Conservation (phyloP, 23 tunicate species). For the Trididemnum nubilum region DNA sequence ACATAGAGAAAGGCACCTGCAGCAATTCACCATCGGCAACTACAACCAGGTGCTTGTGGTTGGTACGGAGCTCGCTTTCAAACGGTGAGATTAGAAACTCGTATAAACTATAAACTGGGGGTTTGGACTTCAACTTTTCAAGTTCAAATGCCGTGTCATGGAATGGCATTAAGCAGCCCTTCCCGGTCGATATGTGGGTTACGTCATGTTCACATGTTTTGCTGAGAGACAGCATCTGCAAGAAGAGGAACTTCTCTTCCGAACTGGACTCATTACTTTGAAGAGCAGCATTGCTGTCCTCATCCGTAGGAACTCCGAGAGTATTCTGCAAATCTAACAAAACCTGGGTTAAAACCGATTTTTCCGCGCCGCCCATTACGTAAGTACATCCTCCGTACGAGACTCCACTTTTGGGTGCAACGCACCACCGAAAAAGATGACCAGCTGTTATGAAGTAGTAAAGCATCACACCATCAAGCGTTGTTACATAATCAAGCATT, state of each 20-base stretch:
- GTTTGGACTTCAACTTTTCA: background rate
- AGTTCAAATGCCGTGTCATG: background rate
- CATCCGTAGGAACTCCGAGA: constrained; percentile 48
- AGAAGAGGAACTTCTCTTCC: background rate
- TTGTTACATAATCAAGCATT: constrained; percentile 35
- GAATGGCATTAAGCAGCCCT: constrained; percentile 2
- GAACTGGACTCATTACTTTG: background rate
- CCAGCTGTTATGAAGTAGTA: constrained; percentile 43
- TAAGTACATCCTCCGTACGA: background rate
- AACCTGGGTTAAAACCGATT: constrained; percentile 22
- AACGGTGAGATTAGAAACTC: constrained; percentile 36
- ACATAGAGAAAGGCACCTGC: constrained; percentile 64
- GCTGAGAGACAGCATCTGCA: background rate
- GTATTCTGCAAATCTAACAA: constrained; percentile 35
- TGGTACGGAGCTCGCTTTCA: constrained; percentile 2
- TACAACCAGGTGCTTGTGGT: constrained; percentile 7
- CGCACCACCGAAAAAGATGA: constrained; percentile 43
- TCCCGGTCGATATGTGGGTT: constrained; percentile 13
- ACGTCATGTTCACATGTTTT: background rate
- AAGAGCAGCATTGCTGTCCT: background rate
- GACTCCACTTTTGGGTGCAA: constrained; percentile 45
- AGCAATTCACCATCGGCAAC: constrained; percentile 46
- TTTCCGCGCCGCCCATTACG: background rate
- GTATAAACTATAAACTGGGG: constrained; percentile 44
- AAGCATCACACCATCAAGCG: constrained; percentile 13